Evolutionary conservation across 2,797 vertebrate species (phyloP).

Genomic region (Melanotaenia boesemani): DNA sequence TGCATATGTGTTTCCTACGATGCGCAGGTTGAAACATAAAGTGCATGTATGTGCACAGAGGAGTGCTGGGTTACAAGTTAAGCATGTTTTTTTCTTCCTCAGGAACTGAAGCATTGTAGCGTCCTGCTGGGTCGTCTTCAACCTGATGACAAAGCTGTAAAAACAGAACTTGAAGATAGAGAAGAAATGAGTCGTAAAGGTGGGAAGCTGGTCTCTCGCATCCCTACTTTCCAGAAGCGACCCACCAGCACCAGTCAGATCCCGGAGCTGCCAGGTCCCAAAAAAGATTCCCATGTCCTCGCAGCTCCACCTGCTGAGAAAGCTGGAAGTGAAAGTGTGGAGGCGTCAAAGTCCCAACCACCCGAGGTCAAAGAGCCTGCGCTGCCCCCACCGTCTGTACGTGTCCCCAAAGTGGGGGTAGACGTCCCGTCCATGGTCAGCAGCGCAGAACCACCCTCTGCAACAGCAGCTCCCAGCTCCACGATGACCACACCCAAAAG

Average conservation of each 20-base stretch:
- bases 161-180: slow-evolving; percentile 66
- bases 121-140: slow-evolving; percentile 69
- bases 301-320: slow-evolving; percentile 35
- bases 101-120: slow-evolving; percentile 68
- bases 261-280: slow-evolving; percentile 40
- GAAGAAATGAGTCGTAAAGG: slow-evolving; percentile 76
- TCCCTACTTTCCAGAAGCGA: slow-evolving; percentile 83
- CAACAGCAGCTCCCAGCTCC: not conserved
- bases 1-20: not conserved
- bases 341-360: slow-evolving; percentile 57
- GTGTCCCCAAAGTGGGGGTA: slow-evolving; percentile 26
- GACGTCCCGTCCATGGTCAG: slow-evolving; percentile 34
- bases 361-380: slow-evolving; percentile 58
- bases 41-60: not conserved
- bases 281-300: slow-evolving; percentile 41
- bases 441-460: slow-evolving; percentile 22
- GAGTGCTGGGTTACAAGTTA: not conserved
- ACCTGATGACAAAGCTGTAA: slow-evolving; percentile 42
- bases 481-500: slow-evolving; percentile 13
- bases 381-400: slow-evolving; percentile 39
- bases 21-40: not conserved
- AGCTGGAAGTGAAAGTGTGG: slow-evolving; percentile 24
- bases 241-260: slow-evolving; percentile 26
- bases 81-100: slow-evolving; percentile 20
- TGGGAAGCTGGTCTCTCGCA: slow-evolving; percentile 75